Base-by-base conservation (phyloP, 1,140 invertebrate species). In the Geopemphigus sp. region DNA sequence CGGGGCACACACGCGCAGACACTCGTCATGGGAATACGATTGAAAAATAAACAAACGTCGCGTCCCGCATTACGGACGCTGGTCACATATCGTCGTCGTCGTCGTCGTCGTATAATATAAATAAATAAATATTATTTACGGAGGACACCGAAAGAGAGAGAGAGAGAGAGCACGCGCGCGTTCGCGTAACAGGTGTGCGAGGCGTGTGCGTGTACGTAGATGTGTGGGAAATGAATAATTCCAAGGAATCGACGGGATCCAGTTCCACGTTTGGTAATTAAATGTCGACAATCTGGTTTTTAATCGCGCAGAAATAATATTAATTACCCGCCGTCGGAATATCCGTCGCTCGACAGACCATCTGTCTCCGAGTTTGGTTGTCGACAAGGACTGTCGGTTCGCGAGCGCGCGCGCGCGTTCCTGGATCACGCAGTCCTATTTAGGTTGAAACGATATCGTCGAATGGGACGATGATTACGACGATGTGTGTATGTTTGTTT, bases 241-340 rank as follows among this genome's bases (percentile, higher is more conserved):
- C 24, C 57, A 78, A 78, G 74, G 74, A 78, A 61, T 61, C 39
- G 54, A 63, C 74, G 15, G 57, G 39, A 63, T 78, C 74, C 56
- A 78, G 74, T 78, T 78, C 74, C 74, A 78, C 74, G 74, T 78
- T 78, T 61, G 74, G 74, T 78, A 78, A 78, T 78, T 78, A 78
- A 78, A 78, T 22, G 74, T 78, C 63, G 74, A 78, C 74, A 61
- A 50, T 63, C 74, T 63, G 74, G 74, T 78, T 78, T 78, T 63
- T 78, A 78, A 78, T 63, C 56, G 74, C 32, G 5, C 56, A 39
- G 26, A n/a, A 74, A 74, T 17, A 39, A 74, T 57, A 74, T 74
- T 57, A 59, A 74, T 45, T 74, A 74, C 59, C 54, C 50, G n/a
- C 32, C 11, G 14, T 12, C 74, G 50, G 17, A 54, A 72, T 14